These are phyloP conservation scores for Galago senegalensis DNA, from an alignment of 2,797 vertebrate species.

Conservation along the genomic window DNA sequence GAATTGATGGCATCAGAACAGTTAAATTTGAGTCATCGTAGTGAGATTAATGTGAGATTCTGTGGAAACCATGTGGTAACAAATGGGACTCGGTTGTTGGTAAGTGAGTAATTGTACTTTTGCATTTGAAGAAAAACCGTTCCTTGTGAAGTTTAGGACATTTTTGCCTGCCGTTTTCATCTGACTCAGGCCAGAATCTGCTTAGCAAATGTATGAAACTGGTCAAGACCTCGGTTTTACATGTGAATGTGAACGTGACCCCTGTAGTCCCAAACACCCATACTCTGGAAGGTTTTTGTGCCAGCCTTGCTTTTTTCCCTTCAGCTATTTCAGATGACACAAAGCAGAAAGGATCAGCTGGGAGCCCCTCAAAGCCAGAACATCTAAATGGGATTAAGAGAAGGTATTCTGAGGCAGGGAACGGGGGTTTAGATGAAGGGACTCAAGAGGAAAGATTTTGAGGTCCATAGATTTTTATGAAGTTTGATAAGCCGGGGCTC, in stretches of 20 bases:
- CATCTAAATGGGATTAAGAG: constrained; percentile 40
- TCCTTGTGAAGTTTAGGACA: neutral
- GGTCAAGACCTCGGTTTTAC: neutral
- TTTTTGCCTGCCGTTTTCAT: neutral
- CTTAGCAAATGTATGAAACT: neutral
- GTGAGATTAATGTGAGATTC: neutral
- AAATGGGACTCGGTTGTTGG: neutral
- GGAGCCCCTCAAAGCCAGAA: constrained; percentile 45
- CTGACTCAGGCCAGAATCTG: neutral
- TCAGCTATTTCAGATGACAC: constrained; percentile 32
- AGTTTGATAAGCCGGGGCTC: neutral
- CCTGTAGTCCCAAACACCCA: neutral
- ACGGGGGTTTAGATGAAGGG: neutral
- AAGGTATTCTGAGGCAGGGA: constrained; percentile 10
- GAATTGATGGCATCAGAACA: neutral
- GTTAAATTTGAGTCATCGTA: neutral
- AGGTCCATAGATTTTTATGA: constrained; percentile 33
- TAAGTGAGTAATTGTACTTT: constrained; percentile 47
- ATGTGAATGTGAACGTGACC: neutral
- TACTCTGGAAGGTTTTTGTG: neutral
- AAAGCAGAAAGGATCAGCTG: neutral
- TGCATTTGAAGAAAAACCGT: constrained; percentile 26
- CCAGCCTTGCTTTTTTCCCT: constrained; percentile 22
- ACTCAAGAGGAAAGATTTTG: neutral
- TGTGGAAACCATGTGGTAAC: neutral